Conservation (phyloP, 1,140 invertebrate species). For the Himalopsyche phryganea region DNA sequence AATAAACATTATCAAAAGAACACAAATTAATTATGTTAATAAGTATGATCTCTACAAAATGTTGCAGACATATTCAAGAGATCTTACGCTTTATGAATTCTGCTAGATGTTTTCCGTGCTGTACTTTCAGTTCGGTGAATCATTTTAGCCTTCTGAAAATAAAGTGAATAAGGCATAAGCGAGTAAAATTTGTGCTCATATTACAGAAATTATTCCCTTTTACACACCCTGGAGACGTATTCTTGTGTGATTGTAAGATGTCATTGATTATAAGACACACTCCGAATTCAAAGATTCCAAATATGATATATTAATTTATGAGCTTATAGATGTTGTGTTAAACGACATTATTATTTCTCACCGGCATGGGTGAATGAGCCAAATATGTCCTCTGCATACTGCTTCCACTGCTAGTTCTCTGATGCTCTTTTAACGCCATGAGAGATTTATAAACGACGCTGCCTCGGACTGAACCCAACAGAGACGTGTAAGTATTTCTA, state of each 20-base stretch:
- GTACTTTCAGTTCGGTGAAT: constrained; percentile 54
- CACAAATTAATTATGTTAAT: too few relatives aligned
- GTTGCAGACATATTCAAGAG: background rate
- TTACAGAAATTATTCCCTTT: too few relatives aligned
- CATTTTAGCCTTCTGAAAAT: constrained; percentile 51
- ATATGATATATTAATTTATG: too few relatives aligned
- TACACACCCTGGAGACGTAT: too few relatives aligned
- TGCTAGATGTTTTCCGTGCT: constrained; percentile 54
- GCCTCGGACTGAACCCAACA: constrained; percentile 76
- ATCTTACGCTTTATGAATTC: constrained; percentile 61
- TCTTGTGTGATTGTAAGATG: too few relatives aligned
- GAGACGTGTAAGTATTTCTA: constrained; percentile 72
- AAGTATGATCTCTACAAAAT: too few relatives aligned
- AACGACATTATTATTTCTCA: too few relatives aligned
- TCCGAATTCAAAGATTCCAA: too few relatives aligned
- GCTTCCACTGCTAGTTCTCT: constrained; percentile 70
- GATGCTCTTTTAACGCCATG: constrained; percentile 75
- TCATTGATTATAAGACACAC: too few relatives aligned
- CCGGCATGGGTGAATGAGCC: constrained; percentile 47
- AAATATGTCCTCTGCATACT: constrained; percentile 41
- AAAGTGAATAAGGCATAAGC: background rate
- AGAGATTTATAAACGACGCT: constrained; percentile 73
- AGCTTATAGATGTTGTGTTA: too few relatives aligned
- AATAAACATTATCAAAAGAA: constrained; percentile 33
- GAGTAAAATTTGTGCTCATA: too few relatives aligned